Base-by-base conservation (phyloP, 2,888 invertebrate species). In the Coronaproctus castanopsis region DNA sequence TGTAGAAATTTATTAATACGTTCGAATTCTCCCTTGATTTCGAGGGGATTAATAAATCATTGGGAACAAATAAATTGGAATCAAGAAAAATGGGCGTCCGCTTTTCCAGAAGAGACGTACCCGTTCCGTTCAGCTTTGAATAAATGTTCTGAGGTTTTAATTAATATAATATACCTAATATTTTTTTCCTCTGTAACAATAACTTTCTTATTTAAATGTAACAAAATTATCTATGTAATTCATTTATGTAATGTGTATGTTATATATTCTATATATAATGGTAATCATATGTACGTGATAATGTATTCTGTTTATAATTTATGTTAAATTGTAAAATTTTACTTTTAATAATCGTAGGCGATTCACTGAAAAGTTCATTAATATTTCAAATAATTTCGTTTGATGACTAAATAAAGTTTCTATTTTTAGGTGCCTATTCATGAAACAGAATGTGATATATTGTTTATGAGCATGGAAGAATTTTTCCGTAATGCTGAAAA, bases 371-470 rank as follows among this genome's bases (percentile, higher is more conserved):
- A 23, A 19, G 21, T 14, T 36, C 2, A 52, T 52, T 52, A 19
- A 52, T 1, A n/a, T 52, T 61, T 55, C 55, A 22, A 14, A 52
- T 3, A 50, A 50, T 18, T 60, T 22, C 18, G 24, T 19, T 36
- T 20, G n/a, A n/a, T n/a, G n/a, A n/a, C n/a, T n/a, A n/a, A n/a
- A n/a, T n/a, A n/a, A n/a, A n/a, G n/a, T n/a, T n/a, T n/a, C n/a
- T n/a, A n/a, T n/a, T n/a, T n/a, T n/a, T n/a, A n/a, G n/a, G n/a
- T n/a, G n/a, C n/a, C n/a, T n/a, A n/a, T n/a, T n/a, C n/a, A 88
- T 88, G 91, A 92, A 71, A 76, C 81, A 60, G 76, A 77, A 55
- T 83, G 87, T 66, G 69, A 70, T n/a, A 73, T 72, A 49, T 71
- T 77, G 57, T 69, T 73, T 36, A 76, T 82, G 69, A 80, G 78